These are phyloP conservation scores for Drosophila cardini DNA, from an alignment of 1,140 invertebrate species.

Conservation along the genomic window DNA sequence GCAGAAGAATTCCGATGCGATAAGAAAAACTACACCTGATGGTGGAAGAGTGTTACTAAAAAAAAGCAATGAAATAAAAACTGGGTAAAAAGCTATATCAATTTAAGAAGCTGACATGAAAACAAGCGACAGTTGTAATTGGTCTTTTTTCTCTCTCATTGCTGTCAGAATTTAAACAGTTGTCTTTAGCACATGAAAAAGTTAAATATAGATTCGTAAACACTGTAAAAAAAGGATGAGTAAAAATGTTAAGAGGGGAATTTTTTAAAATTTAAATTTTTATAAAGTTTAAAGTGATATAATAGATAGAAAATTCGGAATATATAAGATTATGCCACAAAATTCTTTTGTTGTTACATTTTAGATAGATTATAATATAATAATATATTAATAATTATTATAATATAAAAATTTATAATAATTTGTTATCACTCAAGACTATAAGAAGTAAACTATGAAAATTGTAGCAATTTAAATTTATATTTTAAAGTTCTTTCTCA, in stretches of 20 bases:
- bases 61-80: slow-evolving; percentile 2
- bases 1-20: not conserved
- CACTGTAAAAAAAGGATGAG: not conserved
- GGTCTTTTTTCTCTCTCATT: slow-evolving; percentile 10
- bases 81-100: not conserved
- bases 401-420: no score
- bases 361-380: no score
- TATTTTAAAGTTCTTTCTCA: no score
- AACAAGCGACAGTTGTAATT: slow-evolving; percentile 10
- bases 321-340: no score
- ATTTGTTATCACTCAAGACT: no score
- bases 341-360: no score
- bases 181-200: not conserved
- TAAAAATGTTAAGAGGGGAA: not conserved
- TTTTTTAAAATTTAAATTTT: no score
- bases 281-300: no score
- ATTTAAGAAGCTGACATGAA: slow-evolving; percentile 21
- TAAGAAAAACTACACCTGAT: slow-evolving; percentile 27
- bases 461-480: no score
- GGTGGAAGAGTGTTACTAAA: slow-evolving; percentile 7
- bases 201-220: not conserved
- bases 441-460: no score
- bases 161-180: slow-evolving; percentile 28
- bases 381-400: no score
- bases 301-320: no score